Evolutionary conservation across 1,140 invertebrate species (phyloP).

Genomic region (Oreohelix idahoensis): DNA sequence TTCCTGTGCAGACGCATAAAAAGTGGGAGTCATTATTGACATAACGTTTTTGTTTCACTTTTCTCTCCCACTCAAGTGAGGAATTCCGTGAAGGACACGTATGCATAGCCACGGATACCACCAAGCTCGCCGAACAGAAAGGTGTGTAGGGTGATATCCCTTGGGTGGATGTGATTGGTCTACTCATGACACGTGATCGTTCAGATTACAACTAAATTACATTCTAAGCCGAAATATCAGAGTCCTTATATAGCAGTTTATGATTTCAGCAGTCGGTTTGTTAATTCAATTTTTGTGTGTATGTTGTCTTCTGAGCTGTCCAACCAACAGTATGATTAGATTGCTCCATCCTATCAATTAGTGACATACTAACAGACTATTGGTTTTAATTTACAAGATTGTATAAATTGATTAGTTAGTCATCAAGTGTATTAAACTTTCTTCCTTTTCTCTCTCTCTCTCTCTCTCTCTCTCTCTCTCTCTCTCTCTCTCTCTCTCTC

Average conservation of each 20-base stretch:
- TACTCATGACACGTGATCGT: not conserved
- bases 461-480: no score
- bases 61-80: not conserved
- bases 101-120: not conserved
- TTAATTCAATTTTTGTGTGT: not conserved
- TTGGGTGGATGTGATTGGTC: not conserved
- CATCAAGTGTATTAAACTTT: no score
- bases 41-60: not conserved
- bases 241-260: not conserved
- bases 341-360: no score
- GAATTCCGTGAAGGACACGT: not conserved
- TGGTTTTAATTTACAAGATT: no score
- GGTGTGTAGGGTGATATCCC: slow-evolving; percentile 10
- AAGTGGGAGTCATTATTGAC: not conserved
- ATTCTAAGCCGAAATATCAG: not conserved
- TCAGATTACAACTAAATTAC: not conserved
- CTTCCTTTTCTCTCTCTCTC: no score
- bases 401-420: no score
- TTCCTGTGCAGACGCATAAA: slow-evolving; percentile 8
- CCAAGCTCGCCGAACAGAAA: not conserved
- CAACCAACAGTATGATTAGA: no score
- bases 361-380: no score
- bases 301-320: not conserved
- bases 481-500: no score
- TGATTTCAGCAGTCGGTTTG: not conserved